phyloP scores from a whole-genome alignment of 2,888 invertebrate genomes.

The Lacanobia wlatinum region DNA sequence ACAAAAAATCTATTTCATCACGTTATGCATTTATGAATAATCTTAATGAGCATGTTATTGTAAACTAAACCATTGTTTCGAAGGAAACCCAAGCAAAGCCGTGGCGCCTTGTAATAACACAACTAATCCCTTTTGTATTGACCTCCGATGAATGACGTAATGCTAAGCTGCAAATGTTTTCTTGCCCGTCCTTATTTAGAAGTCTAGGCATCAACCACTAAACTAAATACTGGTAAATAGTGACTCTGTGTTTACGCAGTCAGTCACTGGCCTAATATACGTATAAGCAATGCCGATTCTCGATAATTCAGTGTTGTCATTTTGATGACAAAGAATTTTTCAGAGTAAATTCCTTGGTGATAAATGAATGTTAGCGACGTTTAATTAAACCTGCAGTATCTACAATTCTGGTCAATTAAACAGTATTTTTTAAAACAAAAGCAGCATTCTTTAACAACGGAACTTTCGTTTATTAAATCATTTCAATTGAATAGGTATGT shows the following conservation, averaged over 20 bases:
- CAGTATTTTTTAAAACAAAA: too few species aligned
- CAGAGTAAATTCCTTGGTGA: conserved; percentile 8
- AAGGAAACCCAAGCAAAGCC: background rate
- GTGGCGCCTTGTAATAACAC: conserved; percentile 3
- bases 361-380: background rate
- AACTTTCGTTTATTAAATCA: too few species aligned
- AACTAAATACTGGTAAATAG: conserved; percentile 36
- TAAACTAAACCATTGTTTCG: conserved; percentile 1
- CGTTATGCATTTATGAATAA: background rate
- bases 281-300: background rate
- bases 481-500: too few species aligned
- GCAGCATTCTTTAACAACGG: too few species aligned
- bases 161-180: conserved; percentile 15
- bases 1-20: background rate
- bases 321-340: conserved; percentile 43
- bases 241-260: conserved; percentile 29
- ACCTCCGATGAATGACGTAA: conserved; percentile 34
- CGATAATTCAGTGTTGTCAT: conserved; percentile 35
- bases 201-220: conserved; percentile 9
- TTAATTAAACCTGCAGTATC: background rate
- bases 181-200: conserved; percentile 35
- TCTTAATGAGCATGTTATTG: background rate
- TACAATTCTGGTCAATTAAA: background rate
- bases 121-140: conserved; percentile 15
- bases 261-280: background rate